Base-by-base conservation (phyloP, 2,888 invertebrate genomes). In the Steinernema scapterisci region DNA sequence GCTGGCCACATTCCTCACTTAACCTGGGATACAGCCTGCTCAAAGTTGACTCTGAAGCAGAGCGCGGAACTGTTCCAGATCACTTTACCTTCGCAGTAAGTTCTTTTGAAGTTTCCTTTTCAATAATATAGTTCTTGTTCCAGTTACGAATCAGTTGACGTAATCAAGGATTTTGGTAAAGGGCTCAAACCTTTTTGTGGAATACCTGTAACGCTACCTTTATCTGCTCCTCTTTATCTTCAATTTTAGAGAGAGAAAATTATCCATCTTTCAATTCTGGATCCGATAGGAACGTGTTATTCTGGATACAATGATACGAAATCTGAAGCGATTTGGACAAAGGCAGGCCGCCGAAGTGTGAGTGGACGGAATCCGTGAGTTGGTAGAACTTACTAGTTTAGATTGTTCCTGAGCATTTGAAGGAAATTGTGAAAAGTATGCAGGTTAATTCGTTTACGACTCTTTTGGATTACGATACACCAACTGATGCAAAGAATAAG, bases 1-100 rank as follows among this genome's bases (percentile, higher is more conserved):
- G 81, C 77, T 52, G 85, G 85, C 0, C 85, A 86, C 73, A 78
- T 86, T 54, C 85, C 85, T 0, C 85, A 85, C 75, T 51, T 85
- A 9, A 85, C 84, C 11, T 85, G 85, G 84, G 84, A 84, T 45
- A 81, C 82, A 7, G 80, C 45, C n/a, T 52, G 71, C 1, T 80
- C 77, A 52, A 77, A 80, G 46, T 48, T 86, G 31, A 73, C 74
- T 46, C 56, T 79, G 11, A 63, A 56, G 7, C 84, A 86, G 46
- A 75, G 74, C 6, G 84, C 80, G 11, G 83, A 31, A 11, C 38
- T 85, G 63, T 82, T 79, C 72, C 85, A 85, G 74, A 44, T 85
- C 54, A 80, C 82, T 9, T 74, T 82, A 11, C 80, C 81, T 1
- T 76, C 79, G 44, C 73, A 82, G 76, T 81, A 19, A 77, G 80